Evolutionary conservation across 2,113 vertebrate species (phyloP).

Genomic region (Coptodon bakossiorum): DNA sequence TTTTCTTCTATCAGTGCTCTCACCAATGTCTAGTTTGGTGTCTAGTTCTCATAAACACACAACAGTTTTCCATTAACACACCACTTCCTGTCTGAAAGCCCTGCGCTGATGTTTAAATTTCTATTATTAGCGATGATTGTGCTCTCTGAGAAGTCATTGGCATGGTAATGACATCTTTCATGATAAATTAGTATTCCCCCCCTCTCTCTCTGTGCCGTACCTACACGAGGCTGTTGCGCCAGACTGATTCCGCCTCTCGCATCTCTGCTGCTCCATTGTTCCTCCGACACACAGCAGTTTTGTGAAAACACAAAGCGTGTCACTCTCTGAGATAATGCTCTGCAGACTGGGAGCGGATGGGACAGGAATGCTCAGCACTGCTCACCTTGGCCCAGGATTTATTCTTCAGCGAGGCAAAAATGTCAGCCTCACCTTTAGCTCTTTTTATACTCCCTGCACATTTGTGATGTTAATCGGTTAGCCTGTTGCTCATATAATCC

Average conservation of each 20-base stretch:
- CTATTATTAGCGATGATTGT: conserved; percentile 65
- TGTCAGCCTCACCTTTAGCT: conserved; percentile 8
- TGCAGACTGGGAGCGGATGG: neutral
- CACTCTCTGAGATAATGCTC: conserved; percentile 46
- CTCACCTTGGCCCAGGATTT: conserved; percentile 36
- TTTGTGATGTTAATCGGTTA: conserved; percentile 19
- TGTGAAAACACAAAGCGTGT: conserved; percentile 57
- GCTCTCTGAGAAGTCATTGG: conserved; percentile 49
- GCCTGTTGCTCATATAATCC: conserved; percentile 15
- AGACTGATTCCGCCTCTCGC: conserved; percentile 29
- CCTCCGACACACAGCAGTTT: conserved; percentile 40
- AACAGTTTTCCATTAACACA: conserved; percentile 49
- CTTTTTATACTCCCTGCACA: neutral
- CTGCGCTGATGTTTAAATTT: conserved; percentile 47
- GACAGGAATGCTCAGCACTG: neutral
- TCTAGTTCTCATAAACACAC: conserved; percentile 47
- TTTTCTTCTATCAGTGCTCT: conserved; percentile 22
- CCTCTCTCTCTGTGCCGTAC: conserved; percentile 8
- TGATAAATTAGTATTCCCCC: conserved; percentile 47
- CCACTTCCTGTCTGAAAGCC: conserved; percentile 36
- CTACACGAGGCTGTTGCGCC: conserved; percentile 31
- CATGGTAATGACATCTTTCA: conserved; percentile 65
- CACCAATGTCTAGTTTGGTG: conserved; percentile 27
- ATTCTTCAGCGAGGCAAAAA: neutral
- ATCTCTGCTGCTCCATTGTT: conserved; percentile 57